Conservation (phyloP, 1,140 invertebrate species). For the Batillaria attramentaria region DNA sequence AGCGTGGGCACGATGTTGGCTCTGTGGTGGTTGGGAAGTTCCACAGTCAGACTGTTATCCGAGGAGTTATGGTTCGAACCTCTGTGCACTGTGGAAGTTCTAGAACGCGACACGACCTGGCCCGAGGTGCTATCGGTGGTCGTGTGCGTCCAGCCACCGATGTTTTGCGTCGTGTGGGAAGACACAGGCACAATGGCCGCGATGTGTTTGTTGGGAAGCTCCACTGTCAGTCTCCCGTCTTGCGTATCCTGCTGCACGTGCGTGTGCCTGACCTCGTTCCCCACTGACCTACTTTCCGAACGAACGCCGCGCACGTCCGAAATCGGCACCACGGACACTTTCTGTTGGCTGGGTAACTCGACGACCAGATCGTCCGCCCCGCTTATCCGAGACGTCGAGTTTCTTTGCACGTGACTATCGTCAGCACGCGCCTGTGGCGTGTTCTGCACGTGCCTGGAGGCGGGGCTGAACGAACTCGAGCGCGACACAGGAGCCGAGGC, state of each 20-base stretch:
- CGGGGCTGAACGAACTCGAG: conserved; percentile 12
- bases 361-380: too few species aligned
- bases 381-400: too few species aligned
- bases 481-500: background rate
- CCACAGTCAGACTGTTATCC: background rate
- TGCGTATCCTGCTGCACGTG: background rate
- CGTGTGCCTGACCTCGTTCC: background rate
- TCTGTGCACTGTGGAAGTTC: background rate
- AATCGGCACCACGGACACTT: too few species aligned
- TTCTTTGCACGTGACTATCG: too few species aligned
- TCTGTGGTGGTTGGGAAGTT: background rate
- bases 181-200: conserved; percentile 8
- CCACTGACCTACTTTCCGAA: background rate
- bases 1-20: background rate
- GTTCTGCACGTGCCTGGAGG: background rate
- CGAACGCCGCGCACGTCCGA: too few species aligned
- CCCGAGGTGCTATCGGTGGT: background rate
- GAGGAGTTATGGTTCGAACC: background rate
- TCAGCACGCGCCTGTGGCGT: too few species aligned
- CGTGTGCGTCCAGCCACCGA: background rate
- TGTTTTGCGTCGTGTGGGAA: background rate
- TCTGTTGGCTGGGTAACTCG: too few species aligned
- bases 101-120: too few species aligned
- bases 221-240: background rate
- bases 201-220: conserved; percentile 19